Evolutionary conservation across 2,888 invertebrate species (phyloP).

Genomic region (Pterostichus niger): DNA sequence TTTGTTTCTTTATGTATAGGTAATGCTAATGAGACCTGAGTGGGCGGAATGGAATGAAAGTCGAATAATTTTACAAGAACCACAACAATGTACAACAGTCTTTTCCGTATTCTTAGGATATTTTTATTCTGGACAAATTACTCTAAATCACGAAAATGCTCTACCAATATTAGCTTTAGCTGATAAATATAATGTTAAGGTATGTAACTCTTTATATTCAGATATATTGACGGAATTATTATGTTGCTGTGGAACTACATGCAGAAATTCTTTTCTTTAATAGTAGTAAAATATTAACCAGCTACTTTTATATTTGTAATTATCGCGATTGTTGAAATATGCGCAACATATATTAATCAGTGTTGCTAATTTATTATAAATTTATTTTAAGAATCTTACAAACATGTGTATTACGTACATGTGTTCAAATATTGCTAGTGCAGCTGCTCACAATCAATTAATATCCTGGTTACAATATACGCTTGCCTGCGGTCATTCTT

Average conservation of each 20-base stretch:
- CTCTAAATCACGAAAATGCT: slow-evolving; percentile 90
- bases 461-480: slow-evolving; percentile 96
- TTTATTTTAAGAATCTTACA: slow-evolving; percentile 83
- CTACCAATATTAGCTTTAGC: slow-evolving; percentile 93
- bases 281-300: too few relatives aligned
- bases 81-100: slow-evolving; percentile 89
- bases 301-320: too few relatives aligned
- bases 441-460: slow-evolving; percentile 88
- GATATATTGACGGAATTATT: neutral
- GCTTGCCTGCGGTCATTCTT: slow-evolving; percentile 87
- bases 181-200: slow-evolving; percentile 96
- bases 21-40: slow-evolving; percentile 96
- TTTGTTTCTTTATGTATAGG: slow-evolving; percentile 76
- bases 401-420: slow-evolving; percentile 91
- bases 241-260: neutral
- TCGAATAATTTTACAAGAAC: slow-evolving; percentile 91
- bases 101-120: slow-evolving; percentile 93
- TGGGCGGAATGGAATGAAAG: slow-evolving; percentile 95
- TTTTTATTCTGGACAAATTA: slow-evolving; percentile 94
- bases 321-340: too few relatives aligned
- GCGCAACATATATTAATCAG: too few relatives aligned
- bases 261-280: too few relatives aligned
- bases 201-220: slow-evolving; percentile 72
- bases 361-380: neutral
- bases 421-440: slow-evolving; percentile 91